Percentiles rank a stretch among this genome's conserved stretches.
Conservation (phyloP, 2,797 vertebrate genomes). For the Ficedula albicollis region DNA sequence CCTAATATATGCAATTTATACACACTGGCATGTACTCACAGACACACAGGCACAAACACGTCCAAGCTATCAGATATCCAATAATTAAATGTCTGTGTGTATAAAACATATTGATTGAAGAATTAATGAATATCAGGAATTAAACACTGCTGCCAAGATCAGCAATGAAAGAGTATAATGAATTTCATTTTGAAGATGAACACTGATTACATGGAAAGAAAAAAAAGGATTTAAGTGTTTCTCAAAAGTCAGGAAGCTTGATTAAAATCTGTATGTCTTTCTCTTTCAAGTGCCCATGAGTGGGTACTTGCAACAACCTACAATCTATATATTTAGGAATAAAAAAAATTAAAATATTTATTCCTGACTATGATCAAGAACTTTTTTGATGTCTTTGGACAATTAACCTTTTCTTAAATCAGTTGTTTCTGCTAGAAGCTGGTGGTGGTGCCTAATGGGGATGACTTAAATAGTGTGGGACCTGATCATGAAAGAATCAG, state of each 20-base stretch:
- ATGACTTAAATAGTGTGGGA: neutral
- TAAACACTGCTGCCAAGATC: neutral
- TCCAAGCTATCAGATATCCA: neutral
- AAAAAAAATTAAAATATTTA: neutral
- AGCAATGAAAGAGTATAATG: neutral
- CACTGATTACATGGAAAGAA: neutral
- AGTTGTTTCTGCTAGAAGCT: neutral
- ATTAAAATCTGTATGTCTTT: neutral
- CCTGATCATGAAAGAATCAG: neutral
- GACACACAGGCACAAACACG: accelerated
- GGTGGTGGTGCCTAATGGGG: accelerated
- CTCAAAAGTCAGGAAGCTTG: neutral
- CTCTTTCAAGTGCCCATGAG: neutral
- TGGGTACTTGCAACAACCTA: neutral
- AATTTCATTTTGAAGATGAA: constrained; percentile 10
- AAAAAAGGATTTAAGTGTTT: neutral
- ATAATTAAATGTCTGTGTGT: neutral
- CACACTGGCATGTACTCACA: neutral
- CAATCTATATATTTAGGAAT: neutral
- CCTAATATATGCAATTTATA: neutral
- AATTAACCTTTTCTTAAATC: neutral
- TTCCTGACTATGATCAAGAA: neutral
- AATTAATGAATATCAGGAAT: neutral
- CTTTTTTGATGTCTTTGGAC: neutral
- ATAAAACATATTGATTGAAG: neutral